Conservation (phyloP, 2,113 vertebrate genomes). For the Tenrec ecaudatus region DNA sequence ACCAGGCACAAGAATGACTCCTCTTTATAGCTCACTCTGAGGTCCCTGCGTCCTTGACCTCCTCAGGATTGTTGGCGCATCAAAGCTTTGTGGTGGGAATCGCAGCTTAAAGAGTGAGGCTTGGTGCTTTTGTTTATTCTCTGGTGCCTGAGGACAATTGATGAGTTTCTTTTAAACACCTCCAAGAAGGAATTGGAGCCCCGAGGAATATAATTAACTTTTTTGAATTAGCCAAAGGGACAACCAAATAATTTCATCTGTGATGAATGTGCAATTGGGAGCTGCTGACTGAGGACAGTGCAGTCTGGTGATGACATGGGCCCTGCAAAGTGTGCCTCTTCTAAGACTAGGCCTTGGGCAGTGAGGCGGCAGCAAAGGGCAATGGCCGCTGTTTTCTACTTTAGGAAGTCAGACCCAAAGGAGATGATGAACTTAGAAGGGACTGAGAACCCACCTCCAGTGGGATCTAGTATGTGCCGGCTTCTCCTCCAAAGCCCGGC, state of each 20-base stretch:
- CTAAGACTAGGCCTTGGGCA: not conserved
- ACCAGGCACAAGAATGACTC: not conserved
- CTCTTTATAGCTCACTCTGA: not conserved
- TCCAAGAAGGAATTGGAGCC: not conserved
- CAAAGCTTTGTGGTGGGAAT: not conserved
- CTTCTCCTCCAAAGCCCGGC: not conserved
- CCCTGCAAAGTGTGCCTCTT: not conserved
- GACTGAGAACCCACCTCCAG: not conserved
- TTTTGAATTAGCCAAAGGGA: not conserved
- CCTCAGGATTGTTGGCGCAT: not conserved
- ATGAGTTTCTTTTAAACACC: conserved; percentile 1
- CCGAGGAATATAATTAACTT: conserved; percentile 9
- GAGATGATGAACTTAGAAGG: not conserved
- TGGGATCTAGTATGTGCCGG: not conserved
- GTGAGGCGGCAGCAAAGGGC: not conserved
- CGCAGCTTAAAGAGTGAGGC: not conserved
- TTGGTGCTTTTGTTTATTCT: not conserved
- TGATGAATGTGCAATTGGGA: not conserved
- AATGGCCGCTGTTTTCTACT: not conserved
- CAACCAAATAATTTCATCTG: not conserved
- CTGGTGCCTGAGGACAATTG: not conserved
- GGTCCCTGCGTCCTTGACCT: not conserved
- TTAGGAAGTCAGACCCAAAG: conserved; percentile 33
- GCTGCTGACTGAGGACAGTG: not conserved
- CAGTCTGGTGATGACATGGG: not conserved